These are phyloP conservation scores for Aptenodytes patagonicus DNA, from an alignment of 2,113 vertebrate species.

Conservation along the genomic window DNA sequence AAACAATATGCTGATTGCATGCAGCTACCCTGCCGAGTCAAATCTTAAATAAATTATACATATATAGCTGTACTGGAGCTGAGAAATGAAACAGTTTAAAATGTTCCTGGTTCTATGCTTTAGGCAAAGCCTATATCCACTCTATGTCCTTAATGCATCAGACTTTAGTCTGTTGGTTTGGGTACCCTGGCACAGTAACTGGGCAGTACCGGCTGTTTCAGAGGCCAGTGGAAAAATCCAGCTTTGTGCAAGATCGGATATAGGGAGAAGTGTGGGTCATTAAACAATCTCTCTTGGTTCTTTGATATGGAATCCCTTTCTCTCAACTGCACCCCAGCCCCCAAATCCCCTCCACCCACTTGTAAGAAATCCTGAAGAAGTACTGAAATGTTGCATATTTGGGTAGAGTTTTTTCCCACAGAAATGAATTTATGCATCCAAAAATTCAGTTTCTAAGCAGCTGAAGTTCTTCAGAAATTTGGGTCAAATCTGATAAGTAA, in stretches of 20 bases:
- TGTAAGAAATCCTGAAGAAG: constrained; percentile 2
- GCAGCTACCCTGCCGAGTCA: constrained; percentile 52
- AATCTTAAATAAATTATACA: constrained; percentile 66
- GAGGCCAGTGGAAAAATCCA: neutral
- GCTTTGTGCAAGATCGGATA: neutral
- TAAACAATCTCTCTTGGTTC: neutral
- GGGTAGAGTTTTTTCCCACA: neutral
- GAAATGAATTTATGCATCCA: neutral
- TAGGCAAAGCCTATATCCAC: neutral
- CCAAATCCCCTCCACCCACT: neutral
- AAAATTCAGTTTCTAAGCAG: constrained; percentile 29
- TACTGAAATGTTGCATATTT: neutral
- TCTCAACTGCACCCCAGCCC: neutral
- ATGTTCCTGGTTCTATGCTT: constrained; percentile 20
- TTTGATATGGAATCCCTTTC: neutral
- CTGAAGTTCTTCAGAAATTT: constrained; percentile 34
- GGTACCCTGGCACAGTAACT: neutral
- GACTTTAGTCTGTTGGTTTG: neutral
- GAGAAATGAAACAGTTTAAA: constrained; percentile 44
- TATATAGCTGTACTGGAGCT: neutral
- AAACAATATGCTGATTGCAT: constrained; percentile 61
- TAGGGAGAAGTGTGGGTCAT: neutral
- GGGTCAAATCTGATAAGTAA: constrained; percentile 18
- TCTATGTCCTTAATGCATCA: neutral
- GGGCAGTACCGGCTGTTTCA: neutral